Conservation (phyloP, 2,797 vertebrate species). For the Gambelia wislizenii region DNA sequence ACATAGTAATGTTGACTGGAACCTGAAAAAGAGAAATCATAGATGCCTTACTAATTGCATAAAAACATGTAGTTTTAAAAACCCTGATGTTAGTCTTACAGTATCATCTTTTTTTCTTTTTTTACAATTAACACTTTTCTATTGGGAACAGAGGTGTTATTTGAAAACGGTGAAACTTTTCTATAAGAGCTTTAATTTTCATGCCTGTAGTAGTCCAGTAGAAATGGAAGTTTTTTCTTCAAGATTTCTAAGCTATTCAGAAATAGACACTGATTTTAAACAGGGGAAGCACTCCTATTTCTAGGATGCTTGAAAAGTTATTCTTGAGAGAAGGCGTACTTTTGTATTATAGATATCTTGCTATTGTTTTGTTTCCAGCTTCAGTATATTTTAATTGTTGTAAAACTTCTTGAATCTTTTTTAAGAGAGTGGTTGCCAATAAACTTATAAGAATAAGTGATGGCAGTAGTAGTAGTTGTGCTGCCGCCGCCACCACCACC, state of each 20-base stretch:
- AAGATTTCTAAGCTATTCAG: not conserved
- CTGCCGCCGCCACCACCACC: too few species aligned
- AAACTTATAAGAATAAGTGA: not conserved
- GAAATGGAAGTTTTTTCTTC: not conserved
- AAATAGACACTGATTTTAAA: not conserved
- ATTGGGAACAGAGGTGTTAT: not conserved
- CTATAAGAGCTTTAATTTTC: not conserved
- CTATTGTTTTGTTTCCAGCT: not conserved
- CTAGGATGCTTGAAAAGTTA: not conserved
- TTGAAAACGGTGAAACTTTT: not conserved
- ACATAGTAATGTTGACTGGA: slow-evolving; percentile 25
- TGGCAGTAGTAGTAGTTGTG: too few species aligned
- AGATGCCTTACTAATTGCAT: not conserved
- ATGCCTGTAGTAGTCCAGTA: not conserved
- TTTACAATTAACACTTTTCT: not conserved
- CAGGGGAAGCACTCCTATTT: not conserved
- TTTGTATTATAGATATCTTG: not conserved
- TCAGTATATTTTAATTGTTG: not conserved
- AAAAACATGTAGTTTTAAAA: slow-evolving; percentile 21
- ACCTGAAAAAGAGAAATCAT: slow-evolving; percentile 45
- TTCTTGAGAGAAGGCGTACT: not conserved
- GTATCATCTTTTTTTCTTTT: slow-evolving; percentile 16
- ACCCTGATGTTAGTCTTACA: slow-evolving; percentile 4
- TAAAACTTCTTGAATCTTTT: not conserved
- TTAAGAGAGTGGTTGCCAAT: not conserved